Evolutionary conservation across 2,113 vertebrate genomes (phyloP).

Genomic region (Dryoscopus gambensis): DNA sequence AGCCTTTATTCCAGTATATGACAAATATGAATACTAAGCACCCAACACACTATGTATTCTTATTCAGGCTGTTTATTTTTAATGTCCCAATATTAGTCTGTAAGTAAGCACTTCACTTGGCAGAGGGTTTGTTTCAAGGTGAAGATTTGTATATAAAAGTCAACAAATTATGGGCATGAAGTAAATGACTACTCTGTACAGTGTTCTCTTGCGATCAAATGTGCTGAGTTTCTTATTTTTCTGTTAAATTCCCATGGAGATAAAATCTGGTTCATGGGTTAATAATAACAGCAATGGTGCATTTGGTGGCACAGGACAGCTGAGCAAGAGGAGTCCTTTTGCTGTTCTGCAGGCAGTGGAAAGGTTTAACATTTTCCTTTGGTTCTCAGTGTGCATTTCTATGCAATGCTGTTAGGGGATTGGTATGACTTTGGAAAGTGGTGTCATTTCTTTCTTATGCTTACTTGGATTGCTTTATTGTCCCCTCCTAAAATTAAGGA

Average conservation of each 20-base stretch:
- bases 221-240: not conserved
- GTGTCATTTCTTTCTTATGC: not conserved
- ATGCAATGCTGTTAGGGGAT: not conserved
- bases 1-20: not conserved
- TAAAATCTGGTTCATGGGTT: not conserved
- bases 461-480: conserved; percentile 8
- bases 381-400: not conserved
- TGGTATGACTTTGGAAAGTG: not conserved
- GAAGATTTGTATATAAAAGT: not conserved
- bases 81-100: not conserved
- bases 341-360: not conserved
- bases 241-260: not conserved
- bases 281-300: not conserved
- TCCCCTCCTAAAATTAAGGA: not conserved
- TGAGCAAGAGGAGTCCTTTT: not conserved
- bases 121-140: not conserved
- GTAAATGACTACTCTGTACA: not conserved
- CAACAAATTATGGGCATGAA: not conserved
- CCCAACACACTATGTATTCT: not conserved
- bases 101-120: not conserved
- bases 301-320: not conserved
- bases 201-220: not conserved
- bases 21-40: not conserved
- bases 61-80: not conserved
- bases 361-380: not conserved